A percentile compares a stretch with the other conserved stretches of the same genome.
phyloP scores from a whole-genome alignment of 1,140 invertebrate species.

The Tetragnatha versicolor region DNA sequence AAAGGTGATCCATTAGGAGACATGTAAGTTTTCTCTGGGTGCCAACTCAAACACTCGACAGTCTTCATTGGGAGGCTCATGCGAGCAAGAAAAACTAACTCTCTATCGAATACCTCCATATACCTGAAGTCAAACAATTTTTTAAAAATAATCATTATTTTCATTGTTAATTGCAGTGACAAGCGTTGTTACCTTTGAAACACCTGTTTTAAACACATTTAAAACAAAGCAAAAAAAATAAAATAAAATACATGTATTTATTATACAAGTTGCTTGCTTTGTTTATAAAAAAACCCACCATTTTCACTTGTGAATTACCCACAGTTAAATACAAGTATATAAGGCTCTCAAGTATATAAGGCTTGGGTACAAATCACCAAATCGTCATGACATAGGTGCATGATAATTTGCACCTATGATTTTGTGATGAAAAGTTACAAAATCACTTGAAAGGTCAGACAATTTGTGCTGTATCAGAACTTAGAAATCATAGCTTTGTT shows the following conservation, averaged over 20 bases:
- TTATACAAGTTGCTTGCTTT: too few species aligned
- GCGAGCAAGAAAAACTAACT: not conserved
- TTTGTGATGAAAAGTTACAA: too few species aligned
- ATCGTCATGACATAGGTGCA: too few species aligned
- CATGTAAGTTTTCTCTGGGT: conserved; percentile 20
- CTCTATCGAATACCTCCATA: not conserved
- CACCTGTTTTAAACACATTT: not conserved
- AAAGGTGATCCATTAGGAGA: conserved; percentile 24
- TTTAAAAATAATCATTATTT: not conserved
- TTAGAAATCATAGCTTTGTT: too few species aligned
- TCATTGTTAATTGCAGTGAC: not conserved
- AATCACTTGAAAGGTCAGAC: too few species aligned
- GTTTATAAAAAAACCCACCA: too few species aligned
- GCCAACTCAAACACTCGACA: conserved; percentile 3
- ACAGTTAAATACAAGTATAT: too few species aligned
- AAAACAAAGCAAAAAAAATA: not conserved
- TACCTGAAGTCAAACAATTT: conserved; percentile 18
- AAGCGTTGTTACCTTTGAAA: not conserved
- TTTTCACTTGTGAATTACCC: too few species aligned
- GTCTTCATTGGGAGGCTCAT: not conserved
- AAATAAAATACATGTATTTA: not conserved
- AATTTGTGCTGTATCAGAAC: too few species aligned
- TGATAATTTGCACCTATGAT: too few species aligned
- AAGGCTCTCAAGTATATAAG: too few species aligned
- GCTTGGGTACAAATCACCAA: too few species aligned